Conservation (phyloP, 2,113 vertebrate species). For the Pelmatolapia mariae region DNA sequence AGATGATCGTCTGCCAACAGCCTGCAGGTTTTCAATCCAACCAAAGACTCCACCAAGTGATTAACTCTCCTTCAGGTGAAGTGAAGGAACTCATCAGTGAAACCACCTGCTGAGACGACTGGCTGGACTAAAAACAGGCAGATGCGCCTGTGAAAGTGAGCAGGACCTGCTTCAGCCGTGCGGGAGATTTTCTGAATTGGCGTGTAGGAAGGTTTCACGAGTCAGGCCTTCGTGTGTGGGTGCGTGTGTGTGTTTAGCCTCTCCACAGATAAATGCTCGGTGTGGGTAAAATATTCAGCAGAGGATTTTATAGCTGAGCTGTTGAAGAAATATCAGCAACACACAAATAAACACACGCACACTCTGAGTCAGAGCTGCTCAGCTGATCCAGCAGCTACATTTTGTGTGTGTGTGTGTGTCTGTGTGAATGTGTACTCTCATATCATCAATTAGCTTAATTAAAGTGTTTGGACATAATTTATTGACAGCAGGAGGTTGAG, state of each 20-base stretch:
- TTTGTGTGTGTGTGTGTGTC: not conserved
- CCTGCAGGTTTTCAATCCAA: not conserved
- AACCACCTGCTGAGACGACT: not conserved
- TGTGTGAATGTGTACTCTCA: not conserved
- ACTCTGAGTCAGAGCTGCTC: not conserved
- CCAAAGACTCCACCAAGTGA: not conserved
- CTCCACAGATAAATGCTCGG: not conserved
- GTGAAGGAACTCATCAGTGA: not conserved
- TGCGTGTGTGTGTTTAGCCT: not conserved
- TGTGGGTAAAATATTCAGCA: conserved; percentile 8
- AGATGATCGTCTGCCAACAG: not conserved
- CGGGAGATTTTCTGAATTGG: not conserved
- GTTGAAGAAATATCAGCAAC: not conserved
- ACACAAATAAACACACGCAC: not conserved
- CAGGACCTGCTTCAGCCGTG: not conserved
- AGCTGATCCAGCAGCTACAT: not conserved
- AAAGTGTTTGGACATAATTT: conserved; percentile 35
- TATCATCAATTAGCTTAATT: conserved; percentile 43
- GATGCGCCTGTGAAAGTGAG: not conserved
- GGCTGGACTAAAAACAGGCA: not conserved
- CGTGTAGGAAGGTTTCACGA: not conserved
- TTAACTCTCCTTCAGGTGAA: not conserved
- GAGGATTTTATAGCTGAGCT: conserved; percentile 2
- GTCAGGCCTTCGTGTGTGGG: not conserved
- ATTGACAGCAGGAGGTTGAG: conserved; percentile 25